Evolutionary conservation across 2,113 vertebrate species (phyloP).

Genomic region (Ariopsis seemanni): DNA sequence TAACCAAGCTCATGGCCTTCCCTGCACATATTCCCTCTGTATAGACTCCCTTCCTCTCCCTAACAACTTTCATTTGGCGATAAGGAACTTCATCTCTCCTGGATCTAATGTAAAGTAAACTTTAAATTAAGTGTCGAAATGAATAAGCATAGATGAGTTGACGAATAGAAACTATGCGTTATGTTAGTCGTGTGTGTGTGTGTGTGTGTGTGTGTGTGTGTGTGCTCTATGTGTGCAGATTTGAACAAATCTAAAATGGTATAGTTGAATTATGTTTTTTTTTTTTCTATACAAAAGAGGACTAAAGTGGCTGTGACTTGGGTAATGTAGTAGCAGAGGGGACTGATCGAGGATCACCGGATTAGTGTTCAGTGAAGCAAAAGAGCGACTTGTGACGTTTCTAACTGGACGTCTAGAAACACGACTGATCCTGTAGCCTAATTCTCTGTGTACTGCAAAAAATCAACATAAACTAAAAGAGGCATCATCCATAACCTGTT

Average conservation of each 20-base stretch:
- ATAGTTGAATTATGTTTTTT: background rate
- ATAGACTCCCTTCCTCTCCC: background rate
- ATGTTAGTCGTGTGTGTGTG: background rate
- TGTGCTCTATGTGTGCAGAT: background rate
- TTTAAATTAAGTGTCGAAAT: background rate
- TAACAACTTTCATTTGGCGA: background rate
- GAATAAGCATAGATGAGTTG: background rate
- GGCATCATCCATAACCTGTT: background rate
- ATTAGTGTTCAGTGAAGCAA: conserved; percentile 3
- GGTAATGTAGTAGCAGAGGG: background rate
- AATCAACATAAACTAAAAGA: background rate
- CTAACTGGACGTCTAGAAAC: too few relatives aligned
- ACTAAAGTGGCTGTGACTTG: background rate
- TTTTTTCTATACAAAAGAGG: background rate
- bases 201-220: background rate
- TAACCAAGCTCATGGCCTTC: background rate
- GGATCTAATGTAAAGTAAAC: background rate
- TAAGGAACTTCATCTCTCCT: background rate
- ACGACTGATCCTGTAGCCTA: background rate
- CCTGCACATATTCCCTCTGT: background rate
- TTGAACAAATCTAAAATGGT: background rate
- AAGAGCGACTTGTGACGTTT: background rate
- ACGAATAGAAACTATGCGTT: background rate
- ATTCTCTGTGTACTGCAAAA: background rate
- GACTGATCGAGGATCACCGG: background rate